Percentiles rank a stretch among this genome's conserved stretches.
phyloP scores from a whole-genome alignment of 2,888 invertebrate species.

The Synergus itoensis region DNA sequence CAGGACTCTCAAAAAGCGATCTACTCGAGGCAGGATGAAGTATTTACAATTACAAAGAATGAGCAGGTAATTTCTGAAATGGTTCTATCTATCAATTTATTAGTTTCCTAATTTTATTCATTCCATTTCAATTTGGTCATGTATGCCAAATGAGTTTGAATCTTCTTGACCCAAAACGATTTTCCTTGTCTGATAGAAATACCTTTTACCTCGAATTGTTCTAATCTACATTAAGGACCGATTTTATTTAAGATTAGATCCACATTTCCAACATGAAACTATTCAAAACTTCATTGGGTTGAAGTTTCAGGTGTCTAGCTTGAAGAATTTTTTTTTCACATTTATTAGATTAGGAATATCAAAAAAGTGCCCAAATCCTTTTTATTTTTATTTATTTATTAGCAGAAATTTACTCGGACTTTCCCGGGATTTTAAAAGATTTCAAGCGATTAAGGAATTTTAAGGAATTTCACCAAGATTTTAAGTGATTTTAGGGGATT shows the following conservation, averaged over 20 bases:
- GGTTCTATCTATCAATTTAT: neutral
- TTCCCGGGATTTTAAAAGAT: no score
- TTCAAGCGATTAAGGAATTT: no score
- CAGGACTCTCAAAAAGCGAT: neutral
- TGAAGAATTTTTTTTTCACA: no score
- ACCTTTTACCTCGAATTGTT: neutral
- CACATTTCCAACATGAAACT: no score
- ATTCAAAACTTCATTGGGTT: no score
- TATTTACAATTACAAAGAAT: neutral
- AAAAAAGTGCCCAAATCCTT: no score
- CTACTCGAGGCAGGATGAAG: neutral
- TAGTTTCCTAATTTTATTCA: neutral
- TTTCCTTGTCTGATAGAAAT: neutral
- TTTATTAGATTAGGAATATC: no score
- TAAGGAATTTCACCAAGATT: no score
- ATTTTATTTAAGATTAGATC: neutral
- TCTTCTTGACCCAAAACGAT: neutral
- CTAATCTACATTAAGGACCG: neutral
- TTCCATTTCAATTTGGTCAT: neutral
- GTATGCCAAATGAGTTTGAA: neutral
- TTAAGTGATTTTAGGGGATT: no score
- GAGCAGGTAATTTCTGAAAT: neutral
- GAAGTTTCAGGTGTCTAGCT: no score
- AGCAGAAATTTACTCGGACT: no score
- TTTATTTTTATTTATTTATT: no score